These are phyloP conservation scores for Ptycholaimellus sp. DNA, from an alignment of 2,888 invertebrate species.

Conservation along the genomic window DNA sequence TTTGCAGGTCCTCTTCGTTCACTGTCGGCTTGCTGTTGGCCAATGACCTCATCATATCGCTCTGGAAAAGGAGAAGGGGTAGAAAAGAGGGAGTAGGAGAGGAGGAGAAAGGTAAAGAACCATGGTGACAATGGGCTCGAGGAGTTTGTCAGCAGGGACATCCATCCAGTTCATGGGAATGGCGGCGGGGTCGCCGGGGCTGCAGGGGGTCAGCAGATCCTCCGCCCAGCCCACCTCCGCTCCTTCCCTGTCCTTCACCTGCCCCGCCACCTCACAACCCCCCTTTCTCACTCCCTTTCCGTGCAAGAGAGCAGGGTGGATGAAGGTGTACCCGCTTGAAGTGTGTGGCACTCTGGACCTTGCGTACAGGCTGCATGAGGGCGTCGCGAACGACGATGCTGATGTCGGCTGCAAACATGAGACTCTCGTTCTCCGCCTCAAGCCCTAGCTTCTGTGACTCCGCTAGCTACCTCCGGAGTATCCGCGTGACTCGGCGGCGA, in stretches of 20 bases:
- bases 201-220: slow-evolving; percentile 81
- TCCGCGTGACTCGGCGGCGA: too few relatives aligned
- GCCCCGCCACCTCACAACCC: not conserved
- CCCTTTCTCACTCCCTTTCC: not conserved
- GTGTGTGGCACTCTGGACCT: slow-evolving; percentile 93
- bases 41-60: slow-evolving; percentile 71
- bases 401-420: slow-evolving; percentile 94
- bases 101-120: slow-evolving; percentile 34
- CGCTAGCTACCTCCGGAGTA: too few relatives aligned
- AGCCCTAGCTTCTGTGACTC: too few relatives aligned
- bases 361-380: slow-evolving; percentile 91
- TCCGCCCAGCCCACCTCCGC: slow-evolving; percentile 35
- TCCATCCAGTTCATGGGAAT: slow-evolving; percentile 93
- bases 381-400: slow-evolving; percentile 89
- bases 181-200: slow-evolving; percentile 77
- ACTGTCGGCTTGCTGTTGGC: slow-evolving; percentile 88
- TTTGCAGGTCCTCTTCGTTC: slow-evolving; percentile 75
- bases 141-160: slow-evolving; percentile 74
- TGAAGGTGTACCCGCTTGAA: slow-evolving; percentile 43
- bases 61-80: slow-evolving; percentile 30
- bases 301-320: too few relatives aligned
- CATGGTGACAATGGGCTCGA: slow-evolving; percentile 82
- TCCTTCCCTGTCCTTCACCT: not conserved
- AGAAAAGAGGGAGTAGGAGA: not conserved
- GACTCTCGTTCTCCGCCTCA: too few relatives aligned